Evolutionary conservation across 2,888 invertebrate species (phyloP).

Genomic region (Calephelis perditalis): DNA sequence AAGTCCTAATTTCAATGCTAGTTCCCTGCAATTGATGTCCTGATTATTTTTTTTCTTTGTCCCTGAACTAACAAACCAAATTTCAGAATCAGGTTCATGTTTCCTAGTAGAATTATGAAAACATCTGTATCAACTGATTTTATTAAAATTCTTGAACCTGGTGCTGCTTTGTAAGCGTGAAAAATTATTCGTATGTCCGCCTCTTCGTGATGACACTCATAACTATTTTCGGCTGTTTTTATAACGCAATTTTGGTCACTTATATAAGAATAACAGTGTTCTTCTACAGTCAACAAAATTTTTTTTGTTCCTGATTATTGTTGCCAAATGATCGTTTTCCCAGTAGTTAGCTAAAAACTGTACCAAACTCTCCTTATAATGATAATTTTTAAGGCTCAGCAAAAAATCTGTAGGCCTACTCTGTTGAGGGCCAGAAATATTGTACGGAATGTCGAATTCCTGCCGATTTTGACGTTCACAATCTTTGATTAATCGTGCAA

Average conservation of each 20-base stretch:
- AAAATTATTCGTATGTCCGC: constrained; percentile 28
- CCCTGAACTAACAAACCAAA: constrained; percentile 27
- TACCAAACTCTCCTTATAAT: constrained; percentile 29
- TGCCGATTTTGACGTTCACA: background rate
- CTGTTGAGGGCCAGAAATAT: constrained; percentile 35
- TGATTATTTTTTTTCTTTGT: constrained; percentile 25
- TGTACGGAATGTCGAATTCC: constrained; percentile 32
- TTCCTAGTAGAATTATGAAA: constrained; percentile 28
- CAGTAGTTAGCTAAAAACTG: constrained; percentile 27
- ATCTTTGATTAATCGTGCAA: background rate
- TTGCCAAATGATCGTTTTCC: constrained; percentile 19
- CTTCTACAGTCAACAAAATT: constrained; percentile 14
- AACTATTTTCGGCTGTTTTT: constrained; percentile 26
- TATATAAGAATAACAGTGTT: constrained; percentile 25
- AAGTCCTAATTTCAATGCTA: constrained; percentile 23
- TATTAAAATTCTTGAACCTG: constrained; percentile 30
- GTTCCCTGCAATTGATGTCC: constrained; percentile 26
- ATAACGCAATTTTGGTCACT: constrained; percentile 21
- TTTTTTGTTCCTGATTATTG: constrained; percentile 22
- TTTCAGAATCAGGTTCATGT: constrained; percentile 22
- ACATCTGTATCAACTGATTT: constrained; percentile 33
- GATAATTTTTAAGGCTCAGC: constrained; percentile 28
- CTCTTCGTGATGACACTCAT: constrained; percentile 29
- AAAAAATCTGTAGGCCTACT: constrained; percentile 22
- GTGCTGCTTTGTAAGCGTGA: constrained; percentile 29